Percentiles rank a stretch among this genome's conserved stretches.
These are phyloP conservation scores for Trichoplusia ni DNA, from an alignment of 1,140 invertebrate genomes.

Conservation along the genomic window DNA sequence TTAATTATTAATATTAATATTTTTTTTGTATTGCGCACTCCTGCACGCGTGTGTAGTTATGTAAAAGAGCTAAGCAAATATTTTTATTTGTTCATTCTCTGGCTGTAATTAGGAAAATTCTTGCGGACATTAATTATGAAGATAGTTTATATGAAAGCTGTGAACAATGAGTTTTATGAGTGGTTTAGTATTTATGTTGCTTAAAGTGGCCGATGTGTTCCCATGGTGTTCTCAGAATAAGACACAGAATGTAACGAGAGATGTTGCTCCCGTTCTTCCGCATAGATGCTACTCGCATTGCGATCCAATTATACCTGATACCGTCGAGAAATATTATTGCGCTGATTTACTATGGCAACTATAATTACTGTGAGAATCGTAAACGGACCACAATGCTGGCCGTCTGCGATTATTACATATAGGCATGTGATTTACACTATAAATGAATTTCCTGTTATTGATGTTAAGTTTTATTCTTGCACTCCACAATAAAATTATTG, in stretches of 20 bases:
- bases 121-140: slow-evolving; percentile 8
- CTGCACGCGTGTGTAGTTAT: too few relatives aligned
- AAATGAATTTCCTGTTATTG: slow-evolving; percentile 36
- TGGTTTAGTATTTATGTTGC: slow-evolving; percentile 3
- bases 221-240: slow-evolving; percentile 76
- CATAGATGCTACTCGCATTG: slow-evolving; percentile 72
- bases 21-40: too few relatives aligned
- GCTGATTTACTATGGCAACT: slow-evolving; percentile 54
- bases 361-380: slow-evolving; percentile 73
- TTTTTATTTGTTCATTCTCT: slow-evolving; percentile 10
- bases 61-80: slow-evolving; percentile 11
- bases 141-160: slow-evolving; percentile 12
- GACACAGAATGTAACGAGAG: slow-evolving; percentile 75
- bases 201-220: slow-evolving; percentile 45
- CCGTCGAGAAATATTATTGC: slow-evolving; percentile 69
- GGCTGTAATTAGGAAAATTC: slow-evolving; percentile 15
- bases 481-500: slow-evolving; percentile 8
- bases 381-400: slow-evolving; percentile 44
- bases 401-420: slow-evolving; percentile 29
- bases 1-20: too few relatives aligned
- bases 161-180: slow-evolving; percentile 11
- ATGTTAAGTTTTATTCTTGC: slow-evolving; percentile 27
- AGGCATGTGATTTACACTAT: slow-evolving; percentile 30
- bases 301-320: slow-evolving; percentile 77
- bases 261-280: slow-evolving; percentile 70